Conservation (phyloP, 2,888 invertebrate species). For the Pachycephus smyrnensis region DNA sequence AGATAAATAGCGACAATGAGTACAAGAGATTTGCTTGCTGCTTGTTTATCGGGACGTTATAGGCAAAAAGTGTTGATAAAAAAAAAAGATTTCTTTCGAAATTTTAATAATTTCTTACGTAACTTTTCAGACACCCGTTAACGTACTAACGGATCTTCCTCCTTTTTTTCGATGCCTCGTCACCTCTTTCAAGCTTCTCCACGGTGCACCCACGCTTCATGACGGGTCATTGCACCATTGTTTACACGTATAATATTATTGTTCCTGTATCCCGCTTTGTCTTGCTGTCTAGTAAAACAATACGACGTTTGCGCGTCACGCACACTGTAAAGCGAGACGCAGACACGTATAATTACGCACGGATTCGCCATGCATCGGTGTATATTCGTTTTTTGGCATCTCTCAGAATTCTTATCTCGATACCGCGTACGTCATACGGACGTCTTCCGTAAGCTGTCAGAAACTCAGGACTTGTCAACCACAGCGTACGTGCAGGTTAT, state of each 20-base stretch:
- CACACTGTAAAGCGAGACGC: background rate
- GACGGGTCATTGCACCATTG: constrained; percentile 42
- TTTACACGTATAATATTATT: constrained; percentile 42
- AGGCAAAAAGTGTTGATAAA: background rate
- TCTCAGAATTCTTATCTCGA: background rate
- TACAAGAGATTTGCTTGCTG: background rate
- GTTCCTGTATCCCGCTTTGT: constrained; percentile 36
- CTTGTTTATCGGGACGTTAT: background rate
- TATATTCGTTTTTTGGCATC: background rate
- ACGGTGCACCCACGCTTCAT: background rate
- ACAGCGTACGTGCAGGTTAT: background rate
- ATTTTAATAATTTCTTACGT: background rate
- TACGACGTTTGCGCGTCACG: constrained; percentile 30
- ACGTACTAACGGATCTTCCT: background rate
- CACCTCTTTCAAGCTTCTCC: background rate
- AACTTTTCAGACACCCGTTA: background rate
- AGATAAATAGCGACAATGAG: background rate
- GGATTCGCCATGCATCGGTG: constrained; percentile 7
- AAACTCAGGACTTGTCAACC: background rate
- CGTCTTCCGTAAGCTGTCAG: background rate
- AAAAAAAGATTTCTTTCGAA: too few species aligned
- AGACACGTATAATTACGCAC: constrained; percentile 15
- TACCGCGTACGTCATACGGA: background rate
- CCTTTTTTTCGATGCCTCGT: background rate
- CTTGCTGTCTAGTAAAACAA: constrained; percentile 35